A percentile compares a stretch with the other conserved stretches of the same genome.
Conservation (phyloP, 2,888 invertebrate species). For the Apotomis capreana region DNA sequence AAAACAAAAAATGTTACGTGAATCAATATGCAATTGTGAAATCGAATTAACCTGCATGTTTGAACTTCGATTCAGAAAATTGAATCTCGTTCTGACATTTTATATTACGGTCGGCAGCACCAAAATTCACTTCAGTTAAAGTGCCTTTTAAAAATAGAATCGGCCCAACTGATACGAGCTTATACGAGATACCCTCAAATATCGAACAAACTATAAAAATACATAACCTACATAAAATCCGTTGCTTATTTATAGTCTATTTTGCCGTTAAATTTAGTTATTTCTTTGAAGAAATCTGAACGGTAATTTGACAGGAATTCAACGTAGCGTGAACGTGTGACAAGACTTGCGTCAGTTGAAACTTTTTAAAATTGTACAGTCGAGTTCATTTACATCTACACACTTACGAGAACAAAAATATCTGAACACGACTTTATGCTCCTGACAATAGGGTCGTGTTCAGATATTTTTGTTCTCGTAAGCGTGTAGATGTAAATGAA, state of each 20-base stretch:
- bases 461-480: too few relatives aligned
- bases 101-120: conserved; percentile 23
- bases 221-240: conserved; percentile 34
- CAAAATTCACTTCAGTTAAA: conserved; percentile 28
- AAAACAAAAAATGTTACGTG: conserved; percentile 53
- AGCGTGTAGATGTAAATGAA: too few relatives aligned
- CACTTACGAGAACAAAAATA: too few relatives aligned
- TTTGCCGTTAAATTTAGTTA: conserved; percentile 31
- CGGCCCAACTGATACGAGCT: conserved; percentile 24
- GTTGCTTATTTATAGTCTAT: conserved; percentile 28
- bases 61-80: conserved; percentile 21
- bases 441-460: too few relatives aligned
- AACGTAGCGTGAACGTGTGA: conserved; percentile 33
- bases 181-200: conserved; percentile 27
- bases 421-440: too few relatives aligned
- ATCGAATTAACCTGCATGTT: conserved; percentile 6
- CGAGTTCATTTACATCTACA: too few relatives aligned
- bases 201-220: conserved; percentile 30
- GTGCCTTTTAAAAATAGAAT: conserved; percentile 37
- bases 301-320: conserved; percentile 28
- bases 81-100: conserved; percentile 25
- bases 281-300: conserved; percentile 33
- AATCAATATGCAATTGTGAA: conserved; percentile 47
- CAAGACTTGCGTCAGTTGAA: conserved; percentile 24
- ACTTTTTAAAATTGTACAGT: conserved; percentile 21